phyloP scores from a whole-genome alignment of 2,113 vertebrate species.

The Oncorhynchus masou region DNA sequence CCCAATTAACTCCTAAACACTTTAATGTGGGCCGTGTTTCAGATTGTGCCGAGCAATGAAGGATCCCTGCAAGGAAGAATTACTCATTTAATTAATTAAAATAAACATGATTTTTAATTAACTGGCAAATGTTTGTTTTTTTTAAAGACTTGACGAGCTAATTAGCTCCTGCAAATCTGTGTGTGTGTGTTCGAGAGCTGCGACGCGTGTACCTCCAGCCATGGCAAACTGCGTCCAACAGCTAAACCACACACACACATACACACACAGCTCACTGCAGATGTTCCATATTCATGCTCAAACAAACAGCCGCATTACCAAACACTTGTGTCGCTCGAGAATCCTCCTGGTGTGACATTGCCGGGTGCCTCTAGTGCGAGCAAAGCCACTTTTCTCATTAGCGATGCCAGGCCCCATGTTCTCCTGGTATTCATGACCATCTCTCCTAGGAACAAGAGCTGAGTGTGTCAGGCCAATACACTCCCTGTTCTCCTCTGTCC shows the following conservation, averaged over 20 bases:
- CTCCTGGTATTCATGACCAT: neutral
- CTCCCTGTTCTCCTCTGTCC: no score
- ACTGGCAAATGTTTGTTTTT: slow-evolving; percentile 32
- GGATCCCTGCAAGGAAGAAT: slow-evolving; percentile 42
- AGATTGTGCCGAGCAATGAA: neutral
- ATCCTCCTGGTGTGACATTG: neutral
- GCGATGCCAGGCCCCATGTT: neutral
- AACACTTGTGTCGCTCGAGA: slow-evolving; percentile 2
- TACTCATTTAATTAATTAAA: slow-evolving; percentile 46
- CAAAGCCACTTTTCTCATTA: neutral
- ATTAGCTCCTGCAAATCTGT: slow-evolving; percentile 56
- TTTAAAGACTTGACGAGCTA: slow-evolving; percentile 28
- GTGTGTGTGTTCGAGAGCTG: slow-evolving; percentile 41
- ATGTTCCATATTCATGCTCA: slow-evolving; percentile 26
- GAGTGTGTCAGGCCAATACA: no score
- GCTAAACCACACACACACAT: neutral
- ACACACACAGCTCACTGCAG: slow-evolving; percentile 1
- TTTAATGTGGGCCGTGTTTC: slow-evolving; percentile 2
- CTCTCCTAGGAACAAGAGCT: neutral
- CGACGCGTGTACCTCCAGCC: neutral
- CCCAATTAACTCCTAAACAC: slow-evolving; percentile 19
- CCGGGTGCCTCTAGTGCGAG: neutral
- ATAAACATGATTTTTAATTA: slow-evolving; percentile 44
- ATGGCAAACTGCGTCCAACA: neutral
- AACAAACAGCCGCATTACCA: slow-evolving; percentile 22